Conservation (phyloP, 2,888 invertebrate genomes). For the Drosophila ochracea region DNA sequence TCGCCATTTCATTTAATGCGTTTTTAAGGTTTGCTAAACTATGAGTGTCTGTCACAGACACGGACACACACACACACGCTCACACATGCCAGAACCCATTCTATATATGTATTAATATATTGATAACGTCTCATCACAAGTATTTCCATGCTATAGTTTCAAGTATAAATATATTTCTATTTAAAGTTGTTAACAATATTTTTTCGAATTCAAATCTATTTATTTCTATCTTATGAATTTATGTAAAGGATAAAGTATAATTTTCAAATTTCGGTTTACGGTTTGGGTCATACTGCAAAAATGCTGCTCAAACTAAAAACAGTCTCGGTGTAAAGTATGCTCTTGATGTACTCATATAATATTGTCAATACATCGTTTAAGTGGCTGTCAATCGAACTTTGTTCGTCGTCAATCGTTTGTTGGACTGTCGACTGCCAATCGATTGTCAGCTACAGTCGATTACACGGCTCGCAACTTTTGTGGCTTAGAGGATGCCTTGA, state of each 20-base stretch:
- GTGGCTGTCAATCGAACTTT: conserved; percentile 30
- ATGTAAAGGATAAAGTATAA: not conserved
- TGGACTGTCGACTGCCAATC: conserved; percentile 40
- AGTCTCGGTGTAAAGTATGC: not conserved
- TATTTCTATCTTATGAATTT: not conserved
- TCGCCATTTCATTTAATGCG: conserved; percentile 66
- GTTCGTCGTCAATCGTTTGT: conserved; percentile 33
- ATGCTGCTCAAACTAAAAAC: not conserved
- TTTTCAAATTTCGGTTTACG: not conserved
- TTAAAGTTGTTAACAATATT: not conserved
- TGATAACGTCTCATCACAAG: not conserved
- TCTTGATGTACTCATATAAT: not conserved
- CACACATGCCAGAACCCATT: not conserved
- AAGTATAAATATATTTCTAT: not conserved
- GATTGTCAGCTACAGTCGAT: conserved; percentile 52
- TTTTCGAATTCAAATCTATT: not conserved
- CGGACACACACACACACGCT: not conserved
- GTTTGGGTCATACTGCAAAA: not conserved
- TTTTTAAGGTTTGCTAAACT: conserved; percentile 59
- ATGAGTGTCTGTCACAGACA: not conserved
- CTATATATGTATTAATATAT: not conserved
- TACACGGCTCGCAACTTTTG: conserved; percentile 19
- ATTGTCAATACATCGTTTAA: conserved; percentile 5
- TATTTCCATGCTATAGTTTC: not conserved
- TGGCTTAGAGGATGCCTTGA: conserved; percentile 10